Conservation (phyloP, 2,888 invertebrate species). For the Lasius platythorax region DNA sequence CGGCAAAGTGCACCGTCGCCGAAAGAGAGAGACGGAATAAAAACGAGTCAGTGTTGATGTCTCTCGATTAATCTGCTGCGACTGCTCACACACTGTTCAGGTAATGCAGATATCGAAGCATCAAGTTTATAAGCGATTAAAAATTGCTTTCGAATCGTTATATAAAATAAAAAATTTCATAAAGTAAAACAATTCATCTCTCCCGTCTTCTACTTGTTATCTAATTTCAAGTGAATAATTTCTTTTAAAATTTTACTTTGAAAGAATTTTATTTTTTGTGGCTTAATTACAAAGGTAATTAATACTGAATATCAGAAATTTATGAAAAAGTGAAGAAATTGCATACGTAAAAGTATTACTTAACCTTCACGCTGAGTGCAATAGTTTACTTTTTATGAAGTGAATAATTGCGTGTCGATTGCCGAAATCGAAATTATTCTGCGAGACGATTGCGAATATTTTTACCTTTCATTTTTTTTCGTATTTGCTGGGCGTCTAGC, state of each 20-base stretch:
- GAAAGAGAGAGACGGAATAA: constrained; percentile 6
- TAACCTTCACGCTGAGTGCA: background rate
- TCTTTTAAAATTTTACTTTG: background rate
- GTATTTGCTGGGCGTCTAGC: constrained; percentile 24
- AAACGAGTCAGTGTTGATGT: constrained; percentile 20
- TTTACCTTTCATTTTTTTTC: background rate
- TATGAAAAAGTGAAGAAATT: background rate
- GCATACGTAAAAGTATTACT: background rate
- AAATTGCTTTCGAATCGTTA: background rate
- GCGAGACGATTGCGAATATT: constrained; percentile 25
- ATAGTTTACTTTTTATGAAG: background rate
- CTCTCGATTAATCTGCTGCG: constrained; percentile 21
- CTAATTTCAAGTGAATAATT: background rate
- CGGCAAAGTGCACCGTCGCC: constrained; percentile 9
- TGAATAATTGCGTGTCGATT: background rate
- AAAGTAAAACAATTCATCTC: background rate
- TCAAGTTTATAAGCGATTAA: background rate
- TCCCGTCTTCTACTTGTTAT: background rate
- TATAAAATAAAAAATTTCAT: background rate
- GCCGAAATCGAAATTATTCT: constrained; percentile 50
- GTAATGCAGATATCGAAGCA: background rate
- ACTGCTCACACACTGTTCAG: background rate
- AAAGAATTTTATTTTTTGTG: background rate
- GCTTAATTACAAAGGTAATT: background rate
- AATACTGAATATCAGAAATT: background rate